Conservation (phyloP, 2,888 invertebrate species). For the Ischnus inquisitorius region DNA sequence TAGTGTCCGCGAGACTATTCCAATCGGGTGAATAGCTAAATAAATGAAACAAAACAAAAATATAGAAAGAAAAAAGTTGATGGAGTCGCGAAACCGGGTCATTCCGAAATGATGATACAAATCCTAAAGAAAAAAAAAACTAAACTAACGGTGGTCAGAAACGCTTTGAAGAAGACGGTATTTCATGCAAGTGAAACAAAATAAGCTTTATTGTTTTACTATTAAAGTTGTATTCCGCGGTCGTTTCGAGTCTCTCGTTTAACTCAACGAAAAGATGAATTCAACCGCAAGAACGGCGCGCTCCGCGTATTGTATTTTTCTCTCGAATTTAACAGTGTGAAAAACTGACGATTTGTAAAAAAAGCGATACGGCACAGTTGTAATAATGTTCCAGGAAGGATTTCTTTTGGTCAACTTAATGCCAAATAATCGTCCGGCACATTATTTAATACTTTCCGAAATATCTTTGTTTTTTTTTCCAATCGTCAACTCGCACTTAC, state of each 20-base stretch:
- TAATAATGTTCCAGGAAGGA: neutral
- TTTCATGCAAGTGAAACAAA: constrained; percentile 19
- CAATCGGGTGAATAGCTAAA: neutral
- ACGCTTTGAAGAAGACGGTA: constrained; percentile 34
- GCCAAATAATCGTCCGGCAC: neutral
- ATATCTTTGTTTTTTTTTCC: neutral
- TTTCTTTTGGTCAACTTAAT: neutral
- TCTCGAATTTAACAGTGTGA: neutral
- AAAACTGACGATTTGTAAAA: neutral
- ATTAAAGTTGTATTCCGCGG: neutral
- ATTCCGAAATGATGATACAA: constrained; percentile 55
- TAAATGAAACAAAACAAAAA: constrained; percentile 1
- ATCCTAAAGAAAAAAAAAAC: constrained; percentile 16
- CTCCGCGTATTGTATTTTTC: constrained; percentile 16
- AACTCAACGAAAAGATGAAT: neutral
- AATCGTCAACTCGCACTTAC: constrained; percentile 17
- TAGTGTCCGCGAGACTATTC: constrained; percentile 27
- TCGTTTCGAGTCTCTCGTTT: neutral
- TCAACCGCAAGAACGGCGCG: neutral
- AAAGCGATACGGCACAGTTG: neutral
- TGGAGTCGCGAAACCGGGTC: constrained; percentile 47
- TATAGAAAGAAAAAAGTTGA: neutral
- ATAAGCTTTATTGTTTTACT: constrained; percentile 16
- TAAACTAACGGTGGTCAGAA: neutral
- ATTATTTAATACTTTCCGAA: neutral